A percentile compares a stretch with the other conserved stretches of the same genome.
phyloP scores from a whole-genome alignment of 1,140 invertebrate species.

The Pseudomyrmex cubaensis region DNA sequence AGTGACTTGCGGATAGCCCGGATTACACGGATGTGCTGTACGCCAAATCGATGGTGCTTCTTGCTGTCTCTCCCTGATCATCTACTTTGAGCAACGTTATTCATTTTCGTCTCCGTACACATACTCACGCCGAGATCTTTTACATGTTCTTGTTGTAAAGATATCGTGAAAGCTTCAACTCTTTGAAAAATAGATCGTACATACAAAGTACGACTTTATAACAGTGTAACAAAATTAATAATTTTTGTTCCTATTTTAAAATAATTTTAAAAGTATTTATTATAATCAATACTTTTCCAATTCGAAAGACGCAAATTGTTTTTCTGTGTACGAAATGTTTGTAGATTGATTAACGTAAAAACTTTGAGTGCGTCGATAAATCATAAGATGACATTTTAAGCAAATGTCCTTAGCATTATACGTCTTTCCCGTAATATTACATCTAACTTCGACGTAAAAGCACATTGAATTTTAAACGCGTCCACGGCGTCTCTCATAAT shows the following conservation, averaged over 20 bases:
- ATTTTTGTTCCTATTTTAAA: too few relatives aligned
- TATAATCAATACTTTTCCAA: too few relatives aligned
- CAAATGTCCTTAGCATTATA: conserved; percentile 15
- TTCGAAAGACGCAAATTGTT: too few relatives aligned
- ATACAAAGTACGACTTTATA: neutral
- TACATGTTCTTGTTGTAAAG: neutral
- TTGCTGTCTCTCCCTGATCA: conserved; percentile 61
- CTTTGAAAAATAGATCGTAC: neutral
- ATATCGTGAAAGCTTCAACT: neutral
- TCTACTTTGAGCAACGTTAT: conserved; percentile 55
- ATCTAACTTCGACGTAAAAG: conserved; percentile 41
- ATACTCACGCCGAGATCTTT: neutral
- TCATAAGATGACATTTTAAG: conserved; percentile 15
- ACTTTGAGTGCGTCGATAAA: conserved; percentile 3
- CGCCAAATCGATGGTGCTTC: conserved; percentile 73
- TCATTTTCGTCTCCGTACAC: conserved; percentile 57
- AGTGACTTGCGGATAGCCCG: conserved; percentile 77
- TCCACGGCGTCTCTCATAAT: conserved; percentile 40
- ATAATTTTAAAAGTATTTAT: too few relatives aligned
- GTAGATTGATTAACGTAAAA: neutral
- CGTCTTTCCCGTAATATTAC: conserved; percentile 8
- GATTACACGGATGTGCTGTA: conserved; percentile 78
- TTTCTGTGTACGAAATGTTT: neutral
- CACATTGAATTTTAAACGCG: conserved; percentile 57
- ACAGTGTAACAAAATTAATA: too few relatives aligned